Evolutionary conservation across 2,888 invertebrate species (phyloP).

Genomic region (Cataglyphis albicans): DNA sequence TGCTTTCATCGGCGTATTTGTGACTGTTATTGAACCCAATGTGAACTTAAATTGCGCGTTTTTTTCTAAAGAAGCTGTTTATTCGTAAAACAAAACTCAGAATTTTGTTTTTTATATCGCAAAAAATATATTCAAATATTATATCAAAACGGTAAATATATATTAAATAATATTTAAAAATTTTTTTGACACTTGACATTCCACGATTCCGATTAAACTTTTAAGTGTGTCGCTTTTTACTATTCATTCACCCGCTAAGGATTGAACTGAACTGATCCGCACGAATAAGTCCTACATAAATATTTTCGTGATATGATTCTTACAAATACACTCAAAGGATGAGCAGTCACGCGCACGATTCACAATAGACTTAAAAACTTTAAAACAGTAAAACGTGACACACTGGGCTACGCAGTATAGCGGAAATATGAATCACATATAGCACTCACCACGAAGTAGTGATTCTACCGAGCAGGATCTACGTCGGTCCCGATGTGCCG

Average conservation of each 20-base stretch:
- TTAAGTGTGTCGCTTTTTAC: not conserved
- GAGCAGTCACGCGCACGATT: constrained; percentile 2
- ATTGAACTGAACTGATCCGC: not conserved
- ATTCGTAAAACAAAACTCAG: not conserved
- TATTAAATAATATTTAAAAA: not conserved
- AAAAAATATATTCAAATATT: constrained; percentile 11
- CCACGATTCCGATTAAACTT: not conserved
- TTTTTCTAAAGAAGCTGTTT: not conserved
- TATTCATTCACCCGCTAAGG: not conserved
- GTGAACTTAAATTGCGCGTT: not conserved
- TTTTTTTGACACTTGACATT: not conserved
- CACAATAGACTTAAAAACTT: not conserved
- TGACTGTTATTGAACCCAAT: not conserved
- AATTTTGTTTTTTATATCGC: not conserved
- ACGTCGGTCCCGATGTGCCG: constrained; percentile 77
- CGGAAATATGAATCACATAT: constrained; percentile 37
- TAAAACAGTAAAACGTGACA: not conserved
- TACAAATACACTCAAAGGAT: not conserved
- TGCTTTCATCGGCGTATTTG: not conserved
- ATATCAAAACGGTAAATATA: not conserved
- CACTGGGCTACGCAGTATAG: not conserved
- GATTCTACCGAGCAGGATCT: constrained; percentile 80
- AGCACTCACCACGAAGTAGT: constrained; percentile 83
- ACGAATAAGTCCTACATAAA: not conserved
- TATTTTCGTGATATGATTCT: not conserved